Evolutionary conservation across 2,113 vertebrate genomes (phyloP), one percentile per base, ranked within the genome.

Genomic region (Podarcis muralis): DNA sequence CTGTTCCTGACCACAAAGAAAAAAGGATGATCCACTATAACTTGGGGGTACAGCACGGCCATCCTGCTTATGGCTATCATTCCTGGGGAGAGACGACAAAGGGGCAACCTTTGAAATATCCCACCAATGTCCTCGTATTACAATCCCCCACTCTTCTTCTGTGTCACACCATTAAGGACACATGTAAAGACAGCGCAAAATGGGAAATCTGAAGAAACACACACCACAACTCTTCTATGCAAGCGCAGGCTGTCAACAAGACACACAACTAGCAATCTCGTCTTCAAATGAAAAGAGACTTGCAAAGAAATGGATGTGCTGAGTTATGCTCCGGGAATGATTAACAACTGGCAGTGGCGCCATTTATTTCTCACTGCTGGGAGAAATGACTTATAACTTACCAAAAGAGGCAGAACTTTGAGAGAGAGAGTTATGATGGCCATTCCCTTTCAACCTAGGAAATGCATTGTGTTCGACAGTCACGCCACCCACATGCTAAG

Each of bases 11-110:
- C 97, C 95, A 99, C 90, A 90, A 99, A 99, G 95, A 99, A 98
- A 96, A 99, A 99, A 0, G 99, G 99, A 91, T 99, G 99, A 92
- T 99, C 99, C 5, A 98, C 98, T 96, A 99, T 99, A 89, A 99
- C 98, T 53, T 99, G 99, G 43, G 98, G 99, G 88, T 99, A 99
- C 91, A 99, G 96, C 95, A 99, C 98, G 92, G 99, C 96, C 95
- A 98, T 99, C 96, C 98, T 97, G 87, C 98, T 99, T 94, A 98
- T 97, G 69, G 98, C 98, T 72, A 99, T 98, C 98, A 99, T 98
- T 94, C 98, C 99, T 99, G 81, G 3, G 88, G 77, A 86, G 85
- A 86, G 11, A 92, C 37, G 80, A 85, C 71, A 91, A 0, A 88
- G 20, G 2, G 27, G 88, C 11, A 30, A 37, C 1, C 18, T 92